Base-by-base conservation (phyloP, 2,797 vertebrate species). In the Graptemys geographica region DNA sequence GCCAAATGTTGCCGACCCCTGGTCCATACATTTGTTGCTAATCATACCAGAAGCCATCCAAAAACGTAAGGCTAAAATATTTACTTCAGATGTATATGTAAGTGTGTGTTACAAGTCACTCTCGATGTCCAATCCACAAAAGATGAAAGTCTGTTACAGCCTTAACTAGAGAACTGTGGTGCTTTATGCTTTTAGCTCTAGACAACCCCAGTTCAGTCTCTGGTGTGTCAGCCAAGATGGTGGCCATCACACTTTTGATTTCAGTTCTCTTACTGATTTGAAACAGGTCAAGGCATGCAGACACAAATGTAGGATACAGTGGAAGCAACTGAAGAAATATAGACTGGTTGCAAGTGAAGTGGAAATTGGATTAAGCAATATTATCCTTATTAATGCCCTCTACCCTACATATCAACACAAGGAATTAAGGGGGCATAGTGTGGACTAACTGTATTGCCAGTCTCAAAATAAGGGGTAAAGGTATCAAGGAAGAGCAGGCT, bases 11-110 rank as follows among this genome's bases (percentile, higher is more conserved):
- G 44, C 44, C 6, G 44, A 44, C 44, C 44, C 6, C 44, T 44
- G 44, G 79, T 89, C 31, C 93, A 96, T 0, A 65, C 69, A 49
- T 97, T 97, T 94, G 79, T 90, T 86, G 94, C 92, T 92, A 92
- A 92, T 92, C 96, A 88, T 57, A 69, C 51, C 85, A 90, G 90
- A 94, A 92, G 92, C 91, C 94, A 81, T 44, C 8, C 87, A 65
- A 62, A 31, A 81, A 78, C 76, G 3, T 33, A 62, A 62, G 31
- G 59, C 25, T 72, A 62, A 79, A 76, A 59, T 76, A 37, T 13
- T 53, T 56, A 41, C 86, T 59, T 91, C 81, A 59, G 37, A 33
- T 12, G 8, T 16, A 53, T 1, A 0, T 16, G 28, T 0, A 28
- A 78, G 8, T 23, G 8, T 83, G 37, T n/a, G 19, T 12, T 79